phyloP scores from a whole-genome alignment of 1,140 invertebrate genomes.

The Bradynema listronoti region DNA sequence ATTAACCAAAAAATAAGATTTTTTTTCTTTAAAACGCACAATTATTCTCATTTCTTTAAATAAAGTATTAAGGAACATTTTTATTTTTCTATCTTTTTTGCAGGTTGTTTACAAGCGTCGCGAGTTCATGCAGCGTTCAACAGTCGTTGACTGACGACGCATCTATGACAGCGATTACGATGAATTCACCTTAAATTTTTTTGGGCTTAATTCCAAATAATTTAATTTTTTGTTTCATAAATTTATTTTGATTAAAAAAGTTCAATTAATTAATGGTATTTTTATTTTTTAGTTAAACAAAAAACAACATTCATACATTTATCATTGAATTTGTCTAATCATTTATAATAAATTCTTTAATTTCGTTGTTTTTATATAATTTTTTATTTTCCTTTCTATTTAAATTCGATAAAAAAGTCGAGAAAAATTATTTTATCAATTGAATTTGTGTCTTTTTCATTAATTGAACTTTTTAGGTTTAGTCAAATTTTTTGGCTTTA shows the following conservation, averaged over 20 bases:
- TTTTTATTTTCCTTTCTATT: too few species aligned
- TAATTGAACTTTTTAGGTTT: too few species aligned
- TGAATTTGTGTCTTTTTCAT: too few species aligned
- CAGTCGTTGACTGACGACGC: not conserved
- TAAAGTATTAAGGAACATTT: too few species aligned
- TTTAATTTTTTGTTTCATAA: not conserved
- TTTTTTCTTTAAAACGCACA: not conserved
- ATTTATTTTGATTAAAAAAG: not conserved
- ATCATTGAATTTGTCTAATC: constrained; percentile 2
- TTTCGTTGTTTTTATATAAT: too few species aligned
- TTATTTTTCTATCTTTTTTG: constrained; percentile 8
- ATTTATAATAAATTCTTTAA: too few species aligned
- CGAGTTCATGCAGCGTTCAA: constrained; percentile 37
- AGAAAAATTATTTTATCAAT: too few species aligned
- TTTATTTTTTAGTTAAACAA: constrained; percentile 2
- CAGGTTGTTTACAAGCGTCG: constrained; percentile 32
- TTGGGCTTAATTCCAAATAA: not conserved
- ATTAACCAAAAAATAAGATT: not conserved
- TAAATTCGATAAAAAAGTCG: too few species aligned
- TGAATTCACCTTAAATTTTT: not conserved
- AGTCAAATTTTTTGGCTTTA: too few species aligned
- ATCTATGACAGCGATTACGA: constrained; percentile 11
- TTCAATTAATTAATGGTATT: constrained; percentile 6
- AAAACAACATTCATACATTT: not conserved
- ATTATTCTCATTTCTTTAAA: too few species aligned